These are phyloP conservation scores for Pentalonia nigronervosa DNA, from an alignment of 1,140 invertebrate genomes.

Conservation along the genomic window DNA sequence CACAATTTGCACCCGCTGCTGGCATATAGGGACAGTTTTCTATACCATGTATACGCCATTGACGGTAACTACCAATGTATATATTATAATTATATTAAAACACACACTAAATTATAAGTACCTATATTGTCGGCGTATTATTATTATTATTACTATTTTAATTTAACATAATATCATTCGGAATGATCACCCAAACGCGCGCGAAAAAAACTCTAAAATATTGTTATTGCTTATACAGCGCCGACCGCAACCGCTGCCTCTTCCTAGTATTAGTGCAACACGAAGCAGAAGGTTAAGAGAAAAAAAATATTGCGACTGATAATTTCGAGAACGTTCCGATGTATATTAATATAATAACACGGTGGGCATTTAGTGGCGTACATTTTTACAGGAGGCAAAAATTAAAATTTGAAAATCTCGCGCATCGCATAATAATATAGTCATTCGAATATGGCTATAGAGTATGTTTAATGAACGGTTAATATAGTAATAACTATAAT, in stretches of 20 bases:
- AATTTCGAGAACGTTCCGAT: background rate
- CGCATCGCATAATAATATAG: background rate
- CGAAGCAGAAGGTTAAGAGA: background rate
- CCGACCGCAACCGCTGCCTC: too few species aligned
- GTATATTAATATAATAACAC: too few species aligned
- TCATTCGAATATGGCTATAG: background rate
- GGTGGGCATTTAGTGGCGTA: background rate
- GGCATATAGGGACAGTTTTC: too few species aligned
- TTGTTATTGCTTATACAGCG: background rate
- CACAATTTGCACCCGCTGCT: too few species aligned
- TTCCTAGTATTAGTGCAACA: background rate
- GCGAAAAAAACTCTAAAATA: background rate
- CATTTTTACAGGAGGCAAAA: background rate
- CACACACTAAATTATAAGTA: background rate
- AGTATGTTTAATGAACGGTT: background rate
- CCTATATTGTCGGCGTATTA: background rate
- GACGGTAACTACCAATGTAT: too few species aligned
- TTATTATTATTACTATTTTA: background rate
- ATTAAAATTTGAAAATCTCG: background rate
- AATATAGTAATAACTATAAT: background rate
- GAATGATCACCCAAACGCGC: background rate
- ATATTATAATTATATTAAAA: background rate
- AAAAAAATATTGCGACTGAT: background rate
- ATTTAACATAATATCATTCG: background rate
- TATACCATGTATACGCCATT: too few species aligned